Evolutionary conservation across 1,140 invertebrate genomes (phyloP).

Genomic region (Eueides isabella): DNA sequence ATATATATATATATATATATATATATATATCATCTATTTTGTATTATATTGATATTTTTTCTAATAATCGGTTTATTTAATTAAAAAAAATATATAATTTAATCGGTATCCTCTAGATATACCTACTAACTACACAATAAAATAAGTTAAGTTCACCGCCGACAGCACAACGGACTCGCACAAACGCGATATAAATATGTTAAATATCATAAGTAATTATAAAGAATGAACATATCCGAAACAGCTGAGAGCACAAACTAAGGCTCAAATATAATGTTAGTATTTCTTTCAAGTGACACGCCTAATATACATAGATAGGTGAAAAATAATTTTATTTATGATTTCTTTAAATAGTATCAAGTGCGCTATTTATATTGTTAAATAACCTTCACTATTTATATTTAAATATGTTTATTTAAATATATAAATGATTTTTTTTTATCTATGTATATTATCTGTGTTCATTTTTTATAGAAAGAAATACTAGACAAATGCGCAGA

Average conservation of each 20-base stretch:
- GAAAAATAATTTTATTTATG: not conserved
- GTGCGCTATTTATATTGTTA: not conserved
- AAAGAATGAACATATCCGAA: slow-evolving; percentile 77
- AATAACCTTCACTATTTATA: not conserved
- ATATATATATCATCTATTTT: no score
- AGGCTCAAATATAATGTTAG: slow-evolving; percentile 68
- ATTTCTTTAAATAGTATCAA: not conserved
- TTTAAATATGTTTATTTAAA: no score
- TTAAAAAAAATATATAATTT: no score
- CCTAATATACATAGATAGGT: slow-evolving; percentile 3
- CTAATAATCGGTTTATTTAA: no score
- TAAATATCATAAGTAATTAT: slow-evolving; percentile 32
- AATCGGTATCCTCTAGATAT: not conserved
- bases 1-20: no score
- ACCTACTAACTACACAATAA: not conserved
- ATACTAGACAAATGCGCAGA: not conserved
- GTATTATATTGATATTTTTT: no score
- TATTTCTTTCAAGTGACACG: slow-evolving; percentile 36
- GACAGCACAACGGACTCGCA: slow-evolving; percentile 21
- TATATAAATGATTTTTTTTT: not conserved
- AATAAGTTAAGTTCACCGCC: not conserved
- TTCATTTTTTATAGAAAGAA: not conserved
- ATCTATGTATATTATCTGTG: slow-evolving; percentile 1
- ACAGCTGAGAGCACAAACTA: slow-evolving; percentile 67
- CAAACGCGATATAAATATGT: slow-evolving; percentile 15